Base-by-base conservation (phyloP, 2,888 invertebrate species). In the Bhutanitis thaidina region DNA sequence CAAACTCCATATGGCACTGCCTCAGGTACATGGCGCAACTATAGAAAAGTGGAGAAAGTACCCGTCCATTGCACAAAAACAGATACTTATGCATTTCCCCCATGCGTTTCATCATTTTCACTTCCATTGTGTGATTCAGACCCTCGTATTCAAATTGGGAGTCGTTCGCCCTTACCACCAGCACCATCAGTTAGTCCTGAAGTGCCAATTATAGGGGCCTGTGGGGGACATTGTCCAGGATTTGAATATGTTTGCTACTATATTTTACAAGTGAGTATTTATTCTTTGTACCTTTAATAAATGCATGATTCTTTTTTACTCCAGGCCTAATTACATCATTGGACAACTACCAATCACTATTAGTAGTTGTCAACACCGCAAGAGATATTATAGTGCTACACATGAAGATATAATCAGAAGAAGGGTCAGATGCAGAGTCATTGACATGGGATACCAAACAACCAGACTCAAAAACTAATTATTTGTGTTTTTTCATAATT, bases 161-260 rank as follows among this genome's bases (percentile, higher is more conserved):
- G 64, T 50, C 66, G 74, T 2, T 80, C 86, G 1, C 83, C 84
- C 0, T 62, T 79, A 13, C 80, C 85, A 15, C 77, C 84, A 0
- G 57, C 74, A 35, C 75, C 80, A 7, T 79, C 88, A 7, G 72
- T 76, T 12, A 89, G 83, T 59, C 89, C 90, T 53, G 90, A 90
- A 67, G 89, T 88, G 51, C 90, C 91, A 44, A 90, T 91, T 39
- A 91, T 93, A 53, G 91, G 93, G 56, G 93, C 93, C 16, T 93
- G 93, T 73, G 93, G 93, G 9, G 93, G 93, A 3, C 93, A 92
- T 69, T 93, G 93, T 60, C 92, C 92, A 57, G 92, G 92, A 57
- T 92, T 92, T 83, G 93, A 93, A 86, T 93, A 93, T 85, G 92
- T 93, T 62, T 93, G 93, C 80, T 93, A 93, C 77, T 93, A 93